A percentile compares a stretch with the other conserved stretches of the same genome.
phyloP scores from a whole-genome alignment of 2,888 invertebrate species.

The Selenia dentaria region DNA sequence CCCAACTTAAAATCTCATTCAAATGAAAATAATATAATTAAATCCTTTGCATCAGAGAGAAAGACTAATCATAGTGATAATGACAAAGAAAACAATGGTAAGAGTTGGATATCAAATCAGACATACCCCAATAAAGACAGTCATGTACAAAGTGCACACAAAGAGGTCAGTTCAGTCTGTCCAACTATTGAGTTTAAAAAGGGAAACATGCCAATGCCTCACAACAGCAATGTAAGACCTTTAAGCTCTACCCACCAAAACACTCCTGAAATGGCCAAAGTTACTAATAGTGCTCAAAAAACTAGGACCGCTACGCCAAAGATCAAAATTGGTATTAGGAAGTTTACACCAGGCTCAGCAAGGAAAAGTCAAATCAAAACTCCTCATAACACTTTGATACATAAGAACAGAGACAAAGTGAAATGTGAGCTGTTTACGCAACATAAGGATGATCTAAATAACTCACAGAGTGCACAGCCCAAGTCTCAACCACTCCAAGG shows the following conservation, averaged over 20 bases:
- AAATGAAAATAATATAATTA: constrained; percentile 39
- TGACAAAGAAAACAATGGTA: constrained; percentile 61
- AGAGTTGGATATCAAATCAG: constrained; percentile 47
- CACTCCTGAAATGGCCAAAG: constrained; percentile 57
- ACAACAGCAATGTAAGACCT: constrained; percentile 44
- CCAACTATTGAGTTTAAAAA: constrained; percentile 51
- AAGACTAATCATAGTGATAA: constrained; percentile 45
- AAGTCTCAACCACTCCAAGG: constrained; percentile 27
- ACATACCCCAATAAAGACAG: constrained; percentile 53
- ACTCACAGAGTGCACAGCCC: constrained; percentile 26
- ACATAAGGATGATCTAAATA: constrained; percentile 38
- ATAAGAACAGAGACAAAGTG: constrained; percentile 66
- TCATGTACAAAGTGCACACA: constrained; percentile 41
- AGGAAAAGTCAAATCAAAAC: constrained; percentile 58
- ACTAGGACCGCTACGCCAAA: constrained; percentile 63
- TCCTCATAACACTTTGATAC: constrained; percentile 47
- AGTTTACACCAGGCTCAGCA: constrained; percentile 65
- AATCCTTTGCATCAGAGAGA: constrained; percentile 57
- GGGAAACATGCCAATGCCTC: constrained; percentile 49
- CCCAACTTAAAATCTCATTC: constrained; percentile 51
- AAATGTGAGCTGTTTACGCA: constrained; percentile 66
- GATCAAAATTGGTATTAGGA: constrained; percentile 69
- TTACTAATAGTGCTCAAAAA: constrained; percentile 50
- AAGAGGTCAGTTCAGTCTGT: constrained; percentile 33
- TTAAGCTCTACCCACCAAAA: constrained; percentile 46